Conservation (phyloP, 2,797 vertebrate genomes). For the Pangasius larnaudii region DNA sequence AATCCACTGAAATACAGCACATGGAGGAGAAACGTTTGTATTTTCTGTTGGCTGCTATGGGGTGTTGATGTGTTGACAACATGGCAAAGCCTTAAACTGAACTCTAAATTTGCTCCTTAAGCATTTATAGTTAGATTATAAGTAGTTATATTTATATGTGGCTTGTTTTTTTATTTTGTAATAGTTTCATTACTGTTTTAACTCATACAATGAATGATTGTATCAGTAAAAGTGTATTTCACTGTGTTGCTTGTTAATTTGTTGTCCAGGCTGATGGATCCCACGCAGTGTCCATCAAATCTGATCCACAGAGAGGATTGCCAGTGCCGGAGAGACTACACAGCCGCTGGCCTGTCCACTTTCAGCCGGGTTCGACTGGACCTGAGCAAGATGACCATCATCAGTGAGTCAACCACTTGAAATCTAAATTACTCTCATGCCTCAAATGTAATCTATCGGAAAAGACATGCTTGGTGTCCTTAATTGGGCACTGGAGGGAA, state of each 20-base stretch:
- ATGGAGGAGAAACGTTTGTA: not conserved
- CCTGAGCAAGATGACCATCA: constrained; percentile 88
- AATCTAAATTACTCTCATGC: not conserved
- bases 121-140: not conserved
- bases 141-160: not conserved
- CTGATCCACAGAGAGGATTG: constrained; percentile 89
- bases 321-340: constrained; percentile 90
- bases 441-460: not conserved
- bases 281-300: constrained; percentile 91
- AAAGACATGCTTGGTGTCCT: too few species aligned
- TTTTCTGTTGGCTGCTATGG: not conserved
- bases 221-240: not conserved
- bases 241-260: not conserved
- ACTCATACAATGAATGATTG: not conserved
- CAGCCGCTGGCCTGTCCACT: constrained; percentile 86
- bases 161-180: not conserved
- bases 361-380: constrained; percentile 94
- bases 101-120: not conserved
- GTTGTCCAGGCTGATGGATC: constrained; percentile 85
- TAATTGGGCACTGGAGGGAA: too few species aligned
- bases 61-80: not conserved
- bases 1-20: not conserved
- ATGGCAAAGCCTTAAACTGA: not conserved
- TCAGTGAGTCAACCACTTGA: constrained; percentile 82
- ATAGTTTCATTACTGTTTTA: not conserved